Evolutionary conservation across 37 sponge, comb jelly and placozoan species (phyloP), one percentile per base, ranked within the genome.

Genomic region (Cliona cf. orientalis): DNA sequence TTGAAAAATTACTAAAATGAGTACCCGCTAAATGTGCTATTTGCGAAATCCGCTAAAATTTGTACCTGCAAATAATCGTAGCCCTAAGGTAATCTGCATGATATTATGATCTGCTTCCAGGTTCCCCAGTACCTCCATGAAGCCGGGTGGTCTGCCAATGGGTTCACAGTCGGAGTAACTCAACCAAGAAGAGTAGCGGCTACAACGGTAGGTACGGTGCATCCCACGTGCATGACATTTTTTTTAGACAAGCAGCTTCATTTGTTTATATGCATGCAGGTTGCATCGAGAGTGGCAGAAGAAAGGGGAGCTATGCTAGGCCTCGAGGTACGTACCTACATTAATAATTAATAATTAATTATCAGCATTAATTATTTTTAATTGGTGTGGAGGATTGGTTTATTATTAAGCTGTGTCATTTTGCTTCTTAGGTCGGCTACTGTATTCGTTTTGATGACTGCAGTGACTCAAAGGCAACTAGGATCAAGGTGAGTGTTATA

Each of bases 161-260:
- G 90, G 11, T 66, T 45, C 44, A 56, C 89, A 17, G 85, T 97
- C 1, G 94, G 92, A 5, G 80, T 97, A 33, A 97, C 97, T 21
- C 97, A 97, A 68, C 97, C 97, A 29, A 64, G 97, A 46, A 74
- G 97, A 62, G 90, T 97, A 26, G 97, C 95, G 1, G 91, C 79
- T 1, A 85, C 90, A 19, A 97, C 95, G 64, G 92, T 95, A 69
- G 60, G 87, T 26, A 63, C 65, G 22, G 17, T 25, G 7, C 17
- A n/a, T 9, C 31, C 7, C 26, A 28, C 31, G 31, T 61, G 44
- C 76, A 39, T 66, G 44, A 45, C 32, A 11, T 25, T 75, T 12
- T 38, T 7, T 36, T 31, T 66, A 5, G n/a, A 7, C 39, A 63
- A 42, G 25, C 26, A 46, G 3, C 5, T 31, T 25, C 79, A 78